Base-by-base conservation (phyloP, 1,140 invertebrate species). In the Neotoxoptera formosana region DNA sequence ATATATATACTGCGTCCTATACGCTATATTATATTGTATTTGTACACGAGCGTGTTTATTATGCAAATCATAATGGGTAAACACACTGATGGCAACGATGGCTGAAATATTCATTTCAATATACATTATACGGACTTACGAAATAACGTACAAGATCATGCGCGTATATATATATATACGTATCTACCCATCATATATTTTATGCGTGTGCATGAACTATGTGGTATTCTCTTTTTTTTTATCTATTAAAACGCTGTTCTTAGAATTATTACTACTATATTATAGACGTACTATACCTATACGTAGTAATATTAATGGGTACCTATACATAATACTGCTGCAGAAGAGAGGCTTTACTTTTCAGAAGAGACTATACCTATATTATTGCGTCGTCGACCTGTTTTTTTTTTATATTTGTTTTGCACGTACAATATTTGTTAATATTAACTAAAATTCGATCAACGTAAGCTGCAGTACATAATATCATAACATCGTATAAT, bases 41-140 rank as follows among this genome's bases (percentile, higher is more conserved):
- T 84, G 83, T 84, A 86, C 41, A 86, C 25, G 36, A 25, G 41
- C 76, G 7, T 7, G 76, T 83, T 34, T 56, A 67, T 86, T 86
- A 86, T 86, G 41, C 45, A 87, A 87, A 87, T 87, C 17, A 21
- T 48, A 76, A 76, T 76, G 48, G 86, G 45, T 48, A 87, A 87
- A 87, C 30, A 87, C 30, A 87, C 60, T 14, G 60, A 76, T 76
- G 30, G n/a, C 14, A 76, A 84, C 21, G 41, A 7, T 20, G 34
- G 30, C 30, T 41, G 45, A 48, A 47, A 84, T 84, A 41, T 76
- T 76, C 20, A 51, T 87, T n/a, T 47, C 51, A 47, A 86, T 86
- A 86, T 86, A 47, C 84, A 47, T 34, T 87, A 53, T 53, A 87
- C n/a, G 8, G 17, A 17, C 47, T 87, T 87, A 51, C 86, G 47